Base-by-base conservation (phyloP, 2,113 vertebrate species). In the Dipodomys merriami region DNA sequence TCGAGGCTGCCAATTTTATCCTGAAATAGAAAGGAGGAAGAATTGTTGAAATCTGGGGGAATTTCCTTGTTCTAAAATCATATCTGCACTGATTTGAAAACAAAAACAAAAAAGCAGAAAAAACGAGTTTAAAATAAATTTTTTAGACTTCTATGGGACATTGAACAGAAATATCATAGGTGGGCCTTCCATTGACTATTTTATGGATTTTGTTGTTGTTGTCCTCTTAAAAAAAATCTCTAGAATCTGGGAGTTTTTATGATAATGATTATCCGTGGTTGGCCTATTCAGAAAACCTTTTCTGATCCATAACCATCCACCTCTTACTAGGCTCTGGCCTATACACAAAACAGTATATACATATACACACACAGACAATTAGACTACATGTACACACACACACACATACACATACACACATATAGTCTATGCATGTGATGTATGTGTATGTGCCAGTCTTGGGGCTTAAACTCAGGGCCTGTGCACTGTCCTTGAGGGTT, bases 21-120 rank as follows among this genome's bases (percentile, higher is more conserved):
- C 82, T 83, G 81, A 95, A 97, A 95, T 95, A 96, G 85, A 91
- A 95, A 91, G 57, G 18, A 96, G 68, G 30, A 82, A n/a, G 69
- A 90, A 53, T 94, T 65, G 12, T 9, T 90, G 27, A 27, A 13
- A 84, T 15, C 23, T 88, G 23, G 27, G 10, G 33, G 39, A 57
- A 57, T 68, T 95, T 96, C 87, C 46, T 49, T 35, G 72, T 91
- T 91, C 77, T 68, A 16, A 94, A 93, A 94, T 91, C 25, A 76
- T 5, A 93, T n/a, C 64, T 90, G 65, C 29, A 62, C 53, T 82
- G 44, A 79, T 18, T 46, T 64, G 64, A 44, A 74, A 74, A 30
- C 39, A 39, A 39, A 39, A 39, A 39, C 39, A 39, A 39, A 39
- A 39, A 39, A 39, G 39, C 39, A 27, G 19, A 53, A 53, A 53